Percentiles rank a stretch among this genome's conserved stretches.
Evolutionary conservation across 2,888 invertebrate species (phyloP).

Genomic region (Tuta absoluta): DNA sequence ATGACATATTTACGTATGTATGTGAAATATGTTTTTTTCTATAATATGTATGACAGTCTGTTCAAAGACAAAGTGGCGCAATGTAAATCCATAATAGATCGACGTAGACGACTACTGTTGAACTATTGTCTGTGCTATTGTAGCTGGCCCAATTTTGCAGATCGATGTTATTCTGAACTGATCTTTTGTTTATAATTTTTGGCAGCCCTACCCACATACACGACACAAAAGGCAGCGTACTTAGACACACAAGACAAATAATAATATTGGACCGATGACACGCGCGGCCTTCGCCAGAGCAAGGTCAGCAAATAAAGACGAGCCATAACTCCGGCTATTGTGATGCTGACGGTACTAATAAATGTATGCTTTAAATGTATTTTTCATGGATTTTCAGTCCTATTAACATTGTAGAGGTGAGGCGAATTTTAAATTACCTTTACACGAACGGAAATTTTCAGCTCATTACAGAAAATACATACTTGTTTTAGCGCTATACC

Average conservation of each 20-base stretch:
- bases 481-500: no score
- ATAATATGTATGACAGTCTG: no score
- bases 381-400: not conserved
- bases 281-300: constrained; percentile 56
- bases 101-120: no score
- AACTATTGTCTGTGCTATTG: no score
- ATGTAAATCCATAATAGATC: no score
- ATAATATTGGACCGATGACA: constrained; percentile 42
- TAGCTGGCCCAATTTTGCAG: no score
- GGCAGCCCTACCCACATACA: constrained; percentile 5
- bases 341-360: constrained; percentile 14
- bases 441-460: not conserved
- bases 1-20: no score
- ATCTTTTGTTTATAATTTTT: no score
- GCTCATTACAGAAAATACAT: not conserved
- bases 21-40: no score
- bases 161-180: no score
- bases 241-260: constrained; percentile 39
- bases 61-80: no score
- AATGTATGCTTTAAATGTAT: not conserved
- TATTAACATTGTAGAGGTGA: not conserved
- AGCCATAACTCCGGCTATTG: constrained; percentile 27
- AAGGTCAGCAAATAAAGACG: constrained; percentile 58
- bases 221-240: constrained; percentile 13
- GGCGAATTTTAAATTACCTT: constrained; percentile 6